Conservation (phyloP, 53 echinoderm and acorn worm species). For the Temnopleurus reevesii region DNA sequence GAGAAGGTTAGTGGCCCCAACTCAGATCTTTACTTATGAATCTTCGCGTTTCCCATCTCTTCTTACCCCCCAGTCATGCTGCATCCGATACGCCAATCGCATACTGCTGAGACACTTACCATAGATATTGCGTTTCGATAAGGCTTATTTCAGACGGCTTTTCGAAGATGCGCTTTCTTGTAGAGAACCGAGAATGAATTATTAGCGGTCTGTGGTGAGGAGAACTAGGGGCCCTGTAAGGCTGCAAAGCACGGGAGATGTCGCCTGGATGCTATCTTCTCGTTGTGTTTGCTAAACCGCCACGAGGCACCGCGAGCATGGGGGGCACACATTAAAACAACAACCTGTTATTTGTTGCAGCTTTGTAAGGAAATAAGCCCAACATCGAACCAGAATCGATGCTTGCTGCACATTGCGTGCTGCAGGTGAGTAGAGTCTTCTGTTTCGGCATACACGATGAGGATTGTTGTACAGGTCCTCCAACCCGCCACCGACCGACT, state of each 20-base stretch:
- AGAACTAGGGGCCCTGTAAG: background rate
- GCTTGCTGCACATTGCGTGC: background rate
- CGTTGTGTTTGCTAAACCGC: background rate
- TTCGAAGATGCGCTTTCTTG: conserved; percentile 40
- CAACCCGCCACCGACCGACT: no score
- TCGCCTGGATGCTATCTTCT: background rate
- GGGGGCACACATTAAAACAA: background rate
- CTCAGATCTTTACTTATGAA: background rate
- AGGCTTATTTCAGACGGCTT: conserved; percentile 19
- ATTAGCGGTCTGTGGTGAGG: background rate
- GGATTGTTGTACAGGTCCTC: no score
- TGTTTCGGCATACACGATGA: no score
- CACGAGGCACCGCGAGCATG: background rate
- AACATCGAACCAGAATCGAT: conserved; percentile 1
- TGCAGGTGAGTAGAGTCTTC: no score
- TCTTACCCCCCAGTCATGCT: background rate
- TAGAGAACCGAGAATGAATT: conserved; percentile 22
- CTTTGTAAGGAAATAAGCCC: background rate
- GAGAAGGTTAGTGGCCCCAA: conserved; percentile 22
- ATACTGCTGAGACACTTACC: conserved; percentile 38
- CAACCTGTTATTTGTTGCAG: conserved; percentile 7
- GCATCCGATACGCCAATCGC: conserved; percentile 40
- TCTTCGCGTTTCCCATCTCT: background rate
- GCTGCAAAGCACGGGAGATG: background rate
- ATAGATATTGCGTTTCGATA: conserved; percentile 47